A percentile compares a stretch with the other conserved stretches of the same genome.
phyloP scores from a whole-genome alignment of 2,113 vertebrate species.

The Gobius niger region DNA sequence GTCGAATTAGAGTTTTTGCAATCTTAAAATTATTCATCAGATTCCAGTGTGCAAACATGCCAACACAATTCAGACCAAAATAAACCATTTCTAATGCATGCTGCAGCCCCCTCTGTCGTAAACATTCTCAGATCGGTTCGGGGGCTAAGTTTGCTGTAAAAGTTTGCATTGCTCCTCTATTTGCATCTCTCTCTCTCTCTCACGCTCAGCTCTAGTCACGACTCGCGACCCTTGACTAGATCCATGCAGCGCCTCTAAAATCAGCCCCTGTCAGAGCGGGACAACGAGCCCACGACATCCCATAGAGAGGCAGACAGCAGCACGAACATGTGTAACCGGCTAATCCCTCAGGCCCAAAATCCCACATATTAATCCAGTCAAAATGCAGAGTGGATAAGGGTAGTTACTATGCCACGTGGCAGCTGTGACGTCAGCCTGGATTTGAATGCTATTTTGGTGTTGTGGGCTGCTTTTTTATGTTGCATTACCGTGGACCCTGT shows the following conservation, averaged over 20 bases:
- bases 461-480: too few species aligned
- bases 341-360: constrained; percentile 39
- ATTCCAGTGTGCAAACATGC: neutral
- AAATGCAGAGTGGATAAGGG: constrained; percentile 18
- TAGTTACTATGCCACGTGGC: constrained; percentile 4
- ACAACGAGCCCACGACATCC: constrained; percentile 24
- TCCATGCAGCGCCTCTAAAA: constrained; percentile 23
- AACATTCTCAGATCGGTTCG: neutral
- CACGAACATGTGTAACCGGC: neutral
- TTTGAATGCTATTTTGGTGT: constrained; percentile 1
- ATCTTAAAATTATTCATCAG: neutral
- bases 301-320: constrained; percentile 20
- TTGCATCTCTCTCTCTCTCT: constrained; percentile 6
- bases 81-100: neutral
- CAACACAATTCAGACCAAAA: neutral
- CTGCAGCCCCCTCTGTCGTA: neutral
- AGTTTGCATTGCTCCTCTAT: constrained; percentile 23
- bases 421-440: neutral
- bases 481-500: too few species aligned
- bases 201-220: constrained; percentile 29
- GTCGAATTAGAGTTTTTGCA: neutral
- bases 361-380: constrained; percentile 41
- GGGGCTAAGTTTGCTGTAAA: neutral
- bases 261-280: constrained; percentile 31
- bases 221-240: constrained; percentile 12